Evolutionary conservation across 2,888 invertebrate species (phyloP), one percentile per base, ranked within the genome.

Genomic region (Furcula furcula): DNA sequence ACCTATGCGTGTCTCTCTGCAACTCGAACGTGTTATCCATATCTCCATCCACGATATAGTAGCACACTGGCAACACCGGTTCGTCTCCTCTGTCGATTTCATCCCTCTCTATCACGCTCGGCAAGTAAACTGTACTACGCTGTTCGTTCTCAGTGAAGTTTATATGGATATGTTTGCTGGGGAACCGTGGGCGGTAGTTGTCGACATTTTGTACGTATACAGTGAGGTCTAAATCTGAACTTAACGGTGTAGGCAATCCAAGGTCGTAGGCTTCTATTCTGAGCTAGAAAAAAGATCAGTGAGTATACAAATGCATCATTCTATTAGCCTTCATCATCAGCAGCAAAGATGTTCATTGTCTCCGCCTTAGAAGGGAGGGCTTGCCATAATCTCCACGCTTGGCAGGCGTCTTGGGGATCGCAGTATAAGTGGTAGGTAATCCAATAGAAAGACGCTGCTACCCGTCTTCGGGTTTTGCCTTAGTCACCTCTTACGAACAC

Each of bases 231-330:
- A 97, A 83, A 76, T 97, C 97, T 0, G 96, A 94, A 55, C 96
- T 96, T 2, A 97, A 81, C 0, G 97, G 93, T 0, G 97, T 96
- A 0, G 97, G 97, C 0, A 93, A 87, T 0, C 97, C 97, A 34
- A 97, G 91, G 79, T 97, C 97, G 67, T 94, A 96, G 0, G 97
- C 97, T 87, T 97, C 97, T 26, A 97, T 93, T 54, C 97, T 90
- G 38, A 97, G 93, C 96, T 97, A 76, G 12, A 62, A 58, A 33
- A 7, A 29, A 12, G 31, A 27, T 28, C 34, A 36, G 14, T 20
- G 4, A 9, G 2, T n/a, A n/a, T n/a, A n/a, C n/a, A n/a, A n/a
- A n/a, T n/a, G n/a, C n/a, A n/a, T n/a, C n/a, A n/a, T n/a, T n/a
- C n/a, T n/a, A n/a, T n/a, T n/a, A n/a, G n/a, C n/a, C n/a, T n/a